Evolutionary conservation across 1,140 invertebrate species (phyloP), one percentile per base, ranked within the genome.

Genomic region (Lithobius niger): DNA sequence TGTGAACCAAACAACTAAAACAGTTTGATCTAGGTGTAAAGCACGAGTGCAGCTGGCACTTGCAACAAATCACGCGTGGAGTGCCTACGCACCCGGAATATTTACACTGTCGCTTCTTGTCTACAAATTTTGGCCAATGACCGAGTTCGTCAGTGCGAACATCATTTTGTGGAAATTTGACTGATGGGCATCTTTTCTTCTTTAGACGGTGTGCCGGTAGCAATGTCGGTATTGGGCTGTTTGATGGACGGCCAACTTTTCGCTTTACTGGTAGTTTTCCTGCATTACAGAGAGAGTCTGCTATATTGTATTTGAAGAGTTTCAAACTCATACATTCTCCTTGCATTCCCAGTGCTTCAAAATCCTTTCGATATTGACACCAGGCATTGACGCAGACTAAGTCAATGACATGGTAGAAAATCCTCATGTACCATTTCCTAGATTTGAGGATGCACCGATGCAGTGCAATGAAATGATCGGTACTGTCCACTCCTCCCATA

Each of bases 391-490:
- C 62, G 28, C 58, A 31, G 58, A 42, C 21, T 56, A 72, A 56
- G 60, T 74, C 68, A 52, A 76, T 55, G 25, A 74, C 59, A 57
- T 74, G 69, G 53, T 66, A 71, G 61, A 74, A 71, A 22, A 75
- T 61, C 57, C 68, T 52, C 18, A 68, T 58, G 56, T 69, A 67
- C 67, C 68, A 73, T 61, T 71, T 67, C 60, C 65, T 64, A 56
- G 63, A 68, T 65, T 67, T 70, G 27, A 70, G 69, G 36, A 42
- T 42, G 21, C 61, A 57, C 58, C 65, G 60, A 62, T 74, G 71
- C 44, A 66, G 62, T 21, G 66, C 67, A 57, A 75, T 66, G 27
- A 72, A 61, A 40, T 60, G 66, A 50, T 64, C 64, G 40, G 59
- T 57, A 25, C 62, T 54, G 57, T 67, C 65, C n/a, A 74, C 72